A percentile compares a stretch with the other conserved stretches of the same genome.
phyloP scores from a whole-genome alignment of 2,888 invertebrate species.

The Andrena marginata region DNA sequence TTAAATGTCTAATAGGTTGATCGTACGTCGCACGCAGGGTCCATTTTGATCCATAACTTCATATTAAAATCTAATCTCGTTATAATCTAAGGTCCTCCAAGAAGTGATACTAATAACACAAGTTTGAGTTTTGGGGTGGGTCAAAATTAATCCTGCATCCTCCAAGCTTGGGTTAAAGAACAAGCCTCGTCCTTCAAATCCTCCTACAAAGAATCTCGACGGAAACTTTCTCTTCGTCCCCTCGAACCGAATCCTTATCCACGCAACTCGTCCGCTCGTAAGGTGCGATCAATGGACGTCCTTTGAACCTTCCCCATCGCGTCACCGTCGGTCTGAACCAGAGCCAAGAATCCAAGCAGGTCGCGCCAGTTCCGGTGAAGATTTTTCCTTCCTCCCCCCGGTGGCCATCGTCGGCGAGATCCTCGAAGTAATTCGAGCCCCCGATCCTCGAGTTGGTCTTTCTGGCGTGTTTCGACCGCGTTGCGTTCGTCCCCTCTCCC shows the following conservation, averaged over 20 bases:
- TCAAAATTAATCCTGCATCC: no score
- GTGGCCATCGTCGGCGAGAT: neutral
- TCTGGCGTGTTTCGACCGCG: slow-evolving; percentile 39
- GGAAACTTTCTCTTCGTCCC: neutral
- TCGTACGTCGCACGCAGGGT: no score
- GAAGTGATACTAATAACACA: no score
- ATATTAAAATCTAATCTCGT: no score
- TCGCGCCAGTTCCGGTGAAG: slow-evolving; percentile 1
- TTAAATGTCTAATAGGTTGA: no score
- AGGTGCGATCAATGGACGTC: neutral
- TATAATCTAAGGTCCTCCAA: no score
- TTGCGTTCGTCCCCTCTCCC: slow-evolving; percentile 12
- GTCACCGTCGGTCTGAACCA: slow-evolving; percentile 18
- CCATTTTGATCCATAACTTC: no score
- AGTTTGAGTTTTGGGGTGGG: no score
- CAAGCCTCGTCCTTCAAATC: no score
- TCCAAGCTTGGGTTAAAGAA: no score
- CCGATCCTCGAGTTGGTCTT: slow-evolving; percentile 45
- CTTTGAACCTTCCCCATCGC: neutral
- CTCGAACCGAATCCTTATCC: neutral
- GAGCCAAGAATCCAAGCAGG: slow-evolving; percentile 30
- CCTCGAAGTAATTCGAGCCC: slow-evolving; percentile 57
- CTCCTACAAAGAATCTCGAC: neutral
- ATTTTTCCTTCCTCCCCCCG: slow-evolving; percentile 13
- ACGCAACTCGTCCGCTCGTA: neutral